These are phyloP conservation scores for Eumerus sabulonum DNA, from an alignment of 2,888 invertebrate species.

Conservation along the genomic window DNA sequence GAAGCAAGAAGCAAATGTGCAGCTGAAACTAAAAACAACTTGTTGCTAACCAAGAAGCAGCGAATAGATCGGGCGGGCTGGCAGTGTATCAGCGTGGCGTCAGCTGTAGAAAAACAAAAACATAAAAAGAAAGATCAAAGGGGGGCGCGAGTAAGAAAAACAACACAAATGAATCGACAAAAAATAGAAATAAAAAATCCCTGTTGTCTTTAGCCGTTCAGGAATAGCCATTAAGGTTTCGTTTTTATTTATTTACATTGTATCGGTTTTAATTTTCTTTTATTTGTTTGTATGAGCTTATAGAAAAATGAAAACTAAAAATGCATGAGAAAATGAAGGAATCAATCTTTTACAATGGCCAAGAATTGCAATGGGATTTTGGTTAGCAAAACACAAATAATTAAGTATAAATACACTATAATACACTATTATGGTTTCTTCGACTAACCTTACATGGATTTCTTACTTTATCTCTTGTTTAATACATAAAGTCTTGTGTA, in stretches of 20 bases:
- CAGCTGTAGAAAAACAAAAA: slow-evolving; percentile 9
- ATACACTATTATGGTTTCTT: too few relatives aligned
- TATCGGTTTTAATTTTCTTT: slow-evolving; percentile 58
- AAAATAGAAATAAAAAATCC: slow-evolving; percentile 14
- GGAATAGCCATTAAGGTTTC: slow-evolving; percentile 44
- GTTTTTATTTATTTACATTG: slow-evolving; percentile 58
- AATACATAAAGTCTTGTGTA: too few relatives aligned
- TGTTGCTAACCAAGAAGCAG: slow-evolving; percentile 40
- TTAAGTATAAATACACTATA: slow-evolving; percentile 54
- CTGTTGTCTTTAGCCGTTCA: slow-evolving; percentile 33
- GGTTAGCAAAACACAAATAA: slow-evolving; percentile 38
- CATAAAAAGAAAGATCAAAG: slow-evolving; percentile 19
- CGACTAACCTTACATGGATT: too few relatives aligned
- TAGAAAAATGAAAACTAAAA: too few relatives aligned
- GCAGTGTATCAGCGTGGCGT: background rate
- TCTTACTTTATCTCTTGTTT: too few relatives aligned
- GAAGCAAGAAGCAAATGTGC: slow-evolving; percentile 12
- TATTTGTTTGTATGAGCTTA: slow-evolving; percentile 5
- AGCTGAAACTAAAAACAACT: slow-evolving; percentile 19
- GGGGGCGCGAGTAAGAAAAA: background rate
- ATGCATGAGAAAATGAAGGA: background rate
- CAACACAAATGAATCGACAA: too few relatives aligned
- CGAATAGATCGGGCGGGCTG: slow-evolving; percentile 5
- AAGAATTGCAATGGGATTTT: background rate
- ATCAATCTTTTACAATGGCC: background rate